These are phyloP conservation scores for Strix uralensis DNA, from an alignment of 2,113 vertebrate genomes.

Conservation along the genomic window DNA sequence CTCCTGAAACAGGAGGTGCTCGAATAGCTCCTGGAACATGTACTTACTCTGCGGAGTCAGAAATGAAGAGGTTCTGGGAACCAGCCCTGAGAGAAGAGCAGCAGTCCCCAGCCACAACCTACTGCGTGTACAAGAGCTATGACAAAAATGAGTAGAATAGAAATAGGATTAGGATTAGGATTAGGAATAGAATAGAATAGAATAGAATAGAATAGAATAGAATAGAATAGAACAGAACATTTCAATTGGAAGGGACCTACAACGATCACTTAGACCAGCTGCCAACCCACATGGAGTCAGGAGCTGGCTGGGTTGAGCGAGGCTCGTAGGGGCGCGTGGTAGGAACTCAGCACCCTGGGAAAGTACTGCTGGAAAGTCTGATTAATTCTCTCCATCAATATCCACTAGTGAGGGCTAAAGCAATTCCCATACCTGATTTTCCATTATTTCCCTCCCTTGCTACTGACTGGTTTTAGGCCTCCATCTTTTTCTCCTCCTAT, in stretches of 20 bases:
- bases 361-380: not conserved
- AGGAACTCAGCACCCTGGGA: not conserved
- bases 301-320: not conserved
- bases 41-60: not conserved
- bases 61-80: not conserved
- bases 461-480: not conserved
- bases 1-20: not conserved
- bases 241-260: not conserved
- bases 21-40: fast-evolving
- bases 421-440: not conserved
- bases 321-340: fast-evolving
- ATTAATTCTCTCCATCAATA: not conserved
- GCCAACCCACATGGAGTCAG: fast-evolving
- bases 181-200: too few species aligned
- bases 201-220: too few species aligned
- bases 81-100: not conserved
- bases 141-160: not conserved
- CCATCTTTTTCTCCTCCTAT: not conserved
- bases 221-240: not conserved
- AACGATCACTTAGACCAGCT: fast-evolving
- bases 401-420: not conserved
- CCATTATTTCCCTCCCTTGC: too few species aligned
- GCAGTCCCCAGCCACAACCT: not conserved
- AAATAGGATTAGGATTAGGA: too few species aligned
- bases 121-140: fast-evolving